These are phyloP conservation scores for Magallana ariakensis DNA, from an alignment of 1,140 invertebrate species.

Conservation along the genomic window DNA sequence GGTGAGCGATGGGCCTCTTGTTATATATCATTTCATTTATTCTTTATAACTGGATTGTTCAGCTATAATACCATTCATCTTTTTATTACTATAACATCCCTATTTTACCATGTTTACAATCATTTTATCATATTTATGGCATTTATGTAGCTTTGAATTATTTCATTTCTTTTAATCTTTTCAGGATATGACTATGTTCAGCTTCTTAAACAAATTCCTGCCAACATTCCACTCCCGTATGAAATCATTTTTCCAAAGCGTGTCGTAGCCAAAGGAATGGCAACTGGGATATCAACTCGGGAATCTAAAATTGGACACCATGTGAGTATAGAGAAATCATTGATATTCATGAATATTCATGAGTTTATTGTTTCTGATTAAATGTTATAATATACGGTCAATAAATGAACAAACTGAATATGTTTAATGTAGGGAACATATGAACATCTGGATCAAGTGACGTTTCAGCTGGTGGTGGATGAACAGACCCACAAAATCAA, in stretches of 20 bases:
- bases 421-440: slow-evolving; percentile 62
- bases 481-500: slow-evolving; percentile 65
- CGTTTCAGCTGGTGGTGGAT: slow-evolving; percentile 65
- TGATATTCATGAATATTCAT: not conserved
- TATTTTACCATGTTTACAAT: not conserved
- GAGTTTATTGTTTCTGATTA: not conserved
- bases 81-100: not conserved
- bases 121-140: not conserved
- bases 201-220: not conserved
- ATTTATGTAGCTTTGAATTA: not conserved
- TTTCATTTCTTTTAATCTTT: not conserved
- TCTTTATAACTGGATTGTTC: no score
- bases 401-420: no score
- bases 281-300: not conserved
- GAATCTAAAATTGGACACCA: slow-evolving; percentile 8
- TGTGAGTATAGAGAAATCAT: not conserved
- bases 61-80: no score
- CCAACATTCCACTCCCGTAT: not conserved
- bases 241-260: slow-evolving; percentile 21
- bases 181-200: slow-evolving; percentile 13
- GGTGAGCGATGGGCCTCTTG: no score
- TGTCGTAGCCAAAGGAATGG: not conserved
- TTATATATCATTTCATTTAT: no score
- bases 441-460: slow-evolving; percentile 71
- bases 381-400: not conserved